Evolutionary conservation across 1,140 invertebrate species (phyloP).

Genomic region (Euura saliciscinereae): DNA sequence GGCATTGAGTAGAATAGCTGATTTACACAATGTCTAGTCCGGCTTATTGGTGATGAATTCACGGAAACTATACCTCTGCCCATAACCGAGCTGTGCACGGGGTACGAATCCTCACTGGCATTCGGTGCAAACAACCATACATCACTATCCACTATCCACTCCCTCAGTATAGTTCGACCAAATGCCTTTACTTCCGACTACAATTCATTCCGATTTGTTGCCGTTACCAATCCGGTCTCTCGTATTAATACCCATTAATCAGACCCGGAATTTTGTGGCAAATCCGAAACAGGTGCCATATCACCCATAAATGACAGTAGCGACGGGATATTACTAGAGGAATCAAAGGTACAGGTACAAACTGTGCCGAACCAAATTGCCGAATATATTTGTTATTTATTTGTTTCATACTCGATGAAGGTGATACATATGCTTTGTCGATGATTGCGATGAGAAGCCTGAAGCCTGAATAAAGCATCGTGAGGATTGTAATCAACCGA

Average conservation of each 20-base stretch:
- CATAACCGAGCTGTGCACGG: not conserved
- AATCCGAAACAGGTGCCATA: slow-evolving; percentile 2
- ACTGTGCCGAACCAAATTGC: not conserved
- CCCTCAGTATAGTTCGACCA: slow-evolving; percentile 20
- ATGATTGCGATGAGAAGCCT: too few relatives aligned
- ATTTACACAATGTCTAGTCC: slow-evolving; percentile 43
- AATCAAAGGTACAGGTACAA: not conserved
- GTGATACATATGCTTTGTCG: too few relatives aligned
- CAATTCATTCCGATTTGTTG: slow-evolving; percentile 35
- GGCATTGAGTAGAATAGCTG: slow-evolving; percentile 44
- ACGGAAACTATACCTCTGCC: slow-evolving; percentile 25
- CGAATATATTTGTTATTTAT: too few relatives aligned
- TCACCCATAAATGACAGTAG: not conserved
- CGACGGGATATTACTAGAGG: not conserved
- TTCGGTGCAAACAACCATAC: not conserved
- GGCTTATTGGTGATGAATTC: slow-evolving; percentile 41
- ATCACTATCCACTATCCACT: not conserved
- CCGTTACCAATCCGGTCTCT: slow-evolving; percentile 25
- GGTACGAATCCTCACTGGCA: not conserved
- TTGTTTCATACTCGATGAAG: too few relatives aligned
- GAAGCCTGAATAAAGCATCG: too few relatives aligned
- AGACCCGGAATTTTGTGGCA: slow-evolving; percentile 10
- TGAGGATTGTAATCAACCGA: too few relatives aligned
- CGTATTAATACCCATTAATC: slow-evolving; percentile 49
- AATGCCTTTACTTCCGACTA: slow-evolving; percentile 27